phyloP scores from a whole-genome alignment of 2,797 vertebrate species.

The Avahi laniger region DNA sequence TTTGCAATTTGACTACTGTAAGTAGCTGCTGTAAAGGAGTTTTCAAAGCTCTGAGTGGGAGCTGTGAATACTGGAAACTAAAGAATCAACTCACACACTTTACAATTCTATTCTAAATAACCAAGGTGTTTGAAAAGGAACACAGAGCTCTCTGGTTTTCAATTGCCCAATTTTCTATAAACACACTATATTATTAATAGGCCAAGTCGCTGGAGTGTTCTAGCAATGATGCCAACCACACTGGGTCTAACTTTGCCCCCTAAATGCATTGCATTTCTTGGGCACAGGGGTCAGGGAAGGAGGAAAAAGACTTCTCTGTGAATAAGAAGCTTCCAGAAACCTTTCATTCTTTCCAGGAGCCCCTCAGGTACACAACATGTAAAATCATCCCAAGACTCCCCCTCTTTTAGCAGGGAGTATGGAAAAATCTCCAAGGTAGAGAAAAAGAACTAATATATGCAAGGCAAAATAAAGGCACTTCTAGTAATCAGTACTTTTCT shows the following conservation, averaged over 20 bases:
- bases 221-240: not conserved
- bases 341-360: not conserved
- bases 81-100: constrained; percentile 37
- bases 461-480: not conserved
- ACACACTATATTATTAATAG: constrained; percentile 56
- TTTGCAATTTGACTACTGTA: constrained; percentile 22
- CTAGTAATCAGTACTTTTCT: not conserved
- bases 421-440: not conserved
- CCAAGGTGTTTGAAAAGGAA: constrained; percentile 60
- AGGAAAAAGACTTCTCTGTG: not conserved
- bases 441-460: not conserved
- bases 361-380: not conserved
- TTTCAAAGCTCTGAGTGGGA: constrained; percentile 68
- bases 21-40: constrained; percentile 37
- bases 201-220: not conserved
- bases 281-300: not conserved
- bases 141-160: constrained; percentile 59
- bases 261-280: not conserved
- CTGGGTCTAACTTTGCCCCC: not conserved
- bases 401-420: not conserved
- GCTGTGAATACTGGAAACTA: constrained; percentile 55
- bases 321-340: constrained; percentile 25
- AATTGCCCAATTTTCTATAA: constrained; percentile 60
- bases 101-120: constrained; percentile 72
- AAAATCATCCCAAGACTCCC: constrained; percentile 7